Evolutionary conservation across 2,888 invertebrate genomes (phyloP).

Genomic region (Eristalinus sepulchralis): DNA sequence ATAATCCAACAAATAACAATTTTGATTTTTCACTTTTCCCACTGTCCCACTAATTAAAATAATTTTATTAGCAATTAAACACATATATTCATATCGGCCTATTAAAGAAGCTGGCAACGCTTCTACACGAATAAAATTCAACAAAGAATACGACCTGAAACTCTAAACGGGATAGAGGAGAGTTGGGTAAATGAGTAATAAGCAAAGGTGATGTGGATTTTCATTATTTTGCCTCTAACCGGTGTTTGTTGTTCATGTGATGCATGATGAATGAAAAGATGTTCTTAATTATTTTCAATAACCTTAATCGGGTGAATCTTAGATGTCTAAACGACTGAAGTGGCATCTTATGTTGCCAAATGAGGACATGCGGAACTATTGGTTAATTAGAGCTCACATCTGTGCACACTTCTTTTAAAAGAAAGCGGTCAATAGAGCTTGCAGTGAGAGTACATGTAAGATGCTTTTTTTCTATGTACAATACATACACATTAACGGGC

Average conservation of each 20-base stretch:
- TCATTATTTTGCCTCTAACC: neutral
- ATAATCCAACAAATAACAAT: too few relatives aligned
- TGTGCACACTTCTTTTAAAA: neutral
- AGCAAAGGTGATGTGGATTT: neutral
- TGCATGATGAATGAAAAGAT: neutral
- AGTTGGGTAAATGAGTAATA: neutral
- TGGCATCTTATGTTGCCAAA: neutral
- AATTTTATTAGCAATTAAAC: too few relatives aligned
- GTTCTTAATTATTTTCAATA: neutral
- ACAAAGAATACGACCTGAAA: neutral
- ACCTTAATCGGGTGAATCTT: neutral
- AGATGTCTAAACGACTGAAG: neutral
- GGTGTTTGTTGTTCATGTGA: neutral
- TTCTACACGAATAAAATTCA: neutral
- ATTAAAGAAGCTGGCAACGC: slow-evolving; percentile 16
- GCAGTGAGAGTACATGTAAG: neutral
- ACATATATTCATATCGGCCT: too few relatives aligned
- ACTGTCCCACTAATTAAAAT: too few relatives aligned
- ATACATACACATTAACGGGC: neutral
- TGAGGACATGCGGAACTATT: neutral
- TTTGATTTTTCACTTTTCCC: too few relatives aligned
- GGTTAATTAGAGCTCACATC: neutral
- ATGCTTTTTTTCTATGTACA: neutral
- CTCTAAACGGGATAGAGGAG: neutral
- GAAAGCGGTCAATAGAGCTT: neutral